These are phyloP conservation scores for Myiothlypis coronata DNA, from an alignment of 2,797 vertebrate genomes.

Conservation along the genomic window DNA sequence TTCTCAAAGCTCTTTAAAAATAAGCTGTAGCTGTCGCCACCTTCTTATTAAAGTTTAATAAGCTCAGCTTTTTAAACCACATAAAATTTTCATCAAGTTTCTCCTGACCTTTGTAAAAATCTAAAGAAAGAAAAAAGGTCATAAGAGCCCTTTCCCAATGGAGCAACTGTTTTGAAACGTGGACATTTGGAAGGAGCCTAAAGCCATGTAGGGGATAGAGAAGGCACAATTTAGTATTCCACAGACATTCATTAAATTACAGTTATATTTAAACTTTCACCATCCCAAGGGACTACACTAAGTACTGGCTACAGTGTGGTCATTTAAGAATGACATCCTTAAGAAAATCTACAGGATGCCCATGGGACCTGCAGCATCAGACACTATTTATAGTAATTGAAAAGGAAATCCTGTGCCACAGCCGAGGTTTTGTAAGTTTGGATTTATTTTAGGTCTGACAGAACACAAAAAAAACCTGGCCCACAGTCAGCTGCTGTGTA, in stretches of 20 bases:
- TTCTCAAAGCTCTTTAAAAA: constrained; percentile 70
- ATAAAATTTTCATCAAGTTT: constrained; percentile 81
- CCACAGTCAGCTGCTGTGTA: background rate
- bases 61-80: constrained; percentile 77
- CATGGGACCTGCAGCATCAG: background rate
- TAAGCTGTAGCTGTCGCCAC: constrained; percentile 59
- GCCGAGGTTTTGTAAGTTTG: background rate
- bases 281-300: background rate
- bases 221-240: background rate
- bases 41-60: constrained; percentile 82
- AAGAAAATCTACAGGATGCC: constrained; percentile 28
- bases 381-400: constrained; percentile 27
- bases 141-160: constrained; percentile 40
- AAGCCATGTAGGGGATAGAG: constrained; percentile 16
- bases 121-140: constrained; percentile 73
- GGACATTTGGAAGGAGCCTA: constrained; percentile 33
- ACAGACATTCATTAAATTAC: constrained; percentile 13
- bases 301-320: constrained; percentile 30
- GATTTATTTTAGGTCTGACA: background rate
- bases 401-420: constrained; percentile 51
- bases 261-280: constrained; percentile 6
- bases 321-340: constrained; percentile 46
- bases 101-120: constrained; percentile 74
- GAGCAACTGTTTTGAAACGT: constrained; percentile 34
- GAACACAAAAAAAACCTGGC: background rate